Percentiles rank a stretch among this genome's conserved stretches.
Evolutionary conservation across 2,113 vertebrate genomes (phyloP).

Genomic region (Numenius arquata): DNA sequence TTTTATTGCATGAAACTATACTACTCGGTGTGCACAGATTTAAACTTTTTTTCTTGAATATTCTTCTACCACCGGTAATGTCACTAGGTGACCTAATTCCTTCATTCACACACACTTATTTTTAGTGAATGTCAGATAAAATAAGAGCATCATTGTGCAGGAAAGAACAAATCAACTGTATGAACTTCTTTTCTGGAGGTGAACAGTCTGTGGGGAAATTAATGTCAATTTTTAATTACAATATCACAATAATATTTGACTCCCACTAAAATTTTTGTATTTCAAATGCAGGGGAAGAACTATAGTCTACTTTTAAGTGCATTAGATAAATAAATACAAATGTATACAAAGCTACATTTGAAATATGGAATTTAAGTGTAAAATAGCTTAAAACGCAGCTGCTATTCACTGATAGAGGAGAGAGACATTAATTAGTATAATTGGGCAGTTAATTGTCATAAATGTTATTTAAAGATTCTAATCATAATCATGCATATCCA

Average conservation of each 20-base stretch:
- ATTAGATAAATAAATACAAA: constrained; percentile 46
- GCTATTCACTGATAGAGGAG: constrained; percentile 9
- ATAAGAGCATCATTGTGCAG: constrained; percentile 57
- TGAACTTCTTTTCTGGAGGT: constrained; percentile 41
- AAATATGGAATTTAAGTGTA: constrained; percentile 47
- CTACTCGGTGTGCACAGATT: neutral
- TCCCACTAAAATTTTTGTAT: constrained; percentile 25
- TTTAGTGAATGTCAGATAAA: constrained; percentile 76
- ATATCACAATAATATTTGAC: constrained; percentile 7
- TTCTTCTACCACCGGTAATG: constrained; percentile 62
- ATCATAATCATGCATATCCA: neutral
- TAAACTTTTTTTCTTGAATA: constrained; percentile 8
- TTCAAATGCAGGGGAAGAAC: constrained; percentile 18
- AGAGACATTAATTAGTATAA: constrained; percentile 63
- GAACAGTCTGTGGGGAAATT: constrained; percentile 22
- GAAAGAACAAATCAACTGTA: constrained; percentile 40
- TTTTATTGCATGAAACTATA: neutral
- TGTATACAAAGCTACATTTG: constrained; percentile 39
- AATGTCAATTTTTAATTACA: constrained; percentile 48
- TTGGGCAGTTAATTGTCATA: constrained; percentile 27
- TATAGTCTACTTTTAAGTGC: neutral
- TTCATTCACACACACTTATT: constrained; percentile 76
- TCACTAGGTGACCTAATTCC: constrained; percentile 77
- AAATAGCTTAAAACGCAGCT: constrained; percentile 44
- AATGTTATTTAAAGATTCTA: constrained; percentile 26